Conservation (phyloP, 2,113 vertebrate genomes). For the Otus sunia region DNA sequence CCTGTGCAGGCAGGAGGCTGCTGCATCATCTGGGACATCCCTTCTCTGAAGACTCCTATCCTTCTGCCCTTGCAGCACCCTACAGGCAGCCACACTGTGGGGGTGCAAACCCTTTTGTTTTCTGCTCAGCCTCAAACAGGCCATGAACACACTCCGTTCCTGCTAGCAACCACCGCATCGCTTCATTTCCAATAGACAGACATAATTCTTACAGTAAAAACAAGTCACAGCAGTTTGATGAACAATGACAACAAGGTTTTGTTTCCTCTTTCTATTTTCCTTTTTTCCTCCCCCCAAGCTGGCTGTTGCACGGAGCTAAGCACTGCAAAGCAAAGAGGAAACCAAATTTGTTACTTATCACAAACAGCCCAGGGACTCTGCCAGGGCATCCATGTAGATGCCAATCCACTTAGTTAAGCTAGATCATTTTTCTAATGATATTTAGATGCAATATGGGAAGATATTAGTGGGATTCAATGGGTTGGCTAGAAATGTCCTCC, state of each 20-base stretch:
- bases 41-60: background rate
- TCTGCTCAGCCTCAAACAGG: background rate
- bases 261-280: too few species aligned
- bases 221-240: background rate
- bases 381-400: background rate
- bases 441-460: background rate
- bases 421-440: background rate
- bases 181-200: background rate
- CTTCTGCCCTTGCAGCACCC: background rate
- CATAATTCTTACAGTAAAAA: background rate
- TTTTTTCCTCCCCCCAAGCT: background rate
- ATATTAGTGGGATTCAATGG: background rate
- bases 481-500: background rate
- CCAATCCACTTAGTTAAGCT: background rate
- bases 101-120: background rate
- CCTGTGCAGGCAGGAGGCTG: background rate
- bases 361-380: background rate
- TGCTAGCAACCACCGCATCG: rapidly evolving
- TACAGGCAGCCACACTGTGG: rapidly evolving
- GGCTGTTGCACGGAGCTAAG: background rate
- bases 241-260: background rate
- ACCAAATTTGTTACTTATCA: background rate
- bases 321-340: background rate
- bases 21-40: rapidly evolving
- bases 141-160: background rate